phyloP scores from a whole-genome alignment of 2,113 vertebrate species.

The Aegypius monachus region DNA sequence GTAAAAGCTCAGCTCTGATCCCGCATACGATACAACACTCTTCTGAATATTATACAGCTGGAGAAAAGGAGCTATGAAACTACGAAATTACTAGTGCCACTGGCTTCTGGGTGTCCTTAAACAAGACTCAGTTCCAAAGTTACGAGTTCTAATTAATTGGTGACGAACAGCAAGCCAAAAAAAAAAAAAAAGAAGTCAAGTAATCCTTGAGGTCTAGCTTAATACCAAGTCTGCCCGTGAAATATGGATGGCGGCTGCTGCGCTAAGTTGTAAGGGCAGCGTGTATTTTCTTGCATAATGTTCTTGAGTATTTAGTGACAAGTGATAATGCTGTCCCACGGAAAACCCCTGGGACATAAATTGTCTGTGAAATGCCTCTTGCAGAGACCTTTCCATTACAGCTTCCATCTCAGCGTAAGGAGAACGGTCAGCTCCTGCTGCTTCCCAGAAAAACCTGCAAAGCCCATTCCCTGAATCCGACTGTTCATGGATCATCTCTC shows the following conservation, averaged over 20 bases:
- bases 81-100: neutral
- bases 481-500: neutral
- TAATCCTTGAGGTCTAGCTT: neutral
- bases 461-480: fast-evolving
- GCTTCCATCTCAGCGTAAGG: neutral
- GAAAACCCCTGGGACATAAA: neutral
- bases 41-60: neutral
- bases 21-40: neutral
- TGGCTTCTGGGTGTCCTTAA: neutral
- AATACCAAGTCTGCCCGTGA: neutral
- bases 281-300: neutral
- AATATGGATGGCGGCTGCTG: neutral
- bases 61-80: neutral
- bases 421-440: neutral
- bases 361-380: neutral
- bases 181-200: neutral
- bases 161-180: neutral
- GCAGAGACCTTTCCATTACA: neutral
- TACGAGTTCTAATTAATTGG: neutral
- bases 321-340: neutral
- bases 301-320: neutral
- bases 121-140: neutral
- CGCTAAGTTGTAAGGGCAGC: neutral
- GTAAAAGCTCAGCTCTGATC: neutral
- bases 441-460: neutral